These are phyloP conservation scores for Andrena fulva DNA, from an alignment of 2,888 invertebrate species.

Conservation along the genomic window DNA sequence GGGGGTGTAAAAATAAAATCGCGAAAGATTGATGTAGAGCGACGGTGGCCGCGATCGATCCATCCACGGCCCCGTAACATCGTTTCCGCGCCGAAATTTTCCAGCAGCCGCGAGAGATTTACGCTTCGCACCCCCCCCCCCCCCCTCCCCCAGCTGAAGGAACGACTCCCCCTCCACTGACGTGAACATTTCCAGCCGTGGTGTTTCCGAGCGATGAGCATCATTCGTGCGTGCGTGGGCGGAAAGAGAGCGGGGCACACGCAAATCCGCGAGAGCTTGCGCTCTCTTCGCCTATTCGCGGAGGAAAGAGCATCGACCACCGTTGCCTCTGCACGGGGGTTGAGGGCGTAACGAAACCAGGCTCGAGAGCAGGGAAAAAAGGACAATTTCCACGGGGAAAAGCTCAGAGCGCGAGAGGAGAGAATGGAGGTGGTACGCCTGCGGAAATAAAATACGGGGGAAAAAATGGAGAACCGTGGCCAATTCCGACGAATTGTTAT, in stretches of 20 bases:
- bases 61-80: constrained; percentile 34
- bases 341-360: constrained; percentile 57
- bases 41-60: constrained; percentile 26
- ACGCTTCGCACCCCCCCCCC: not conserved
- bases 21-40: constrained; percentile 37
- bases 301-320: constrained; percentile 58
- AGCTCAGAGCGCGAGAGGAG: constrained; percentile 64
- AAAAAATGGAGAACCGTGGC: constrained; percentile 35
- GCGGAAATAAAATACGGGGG: constrained; percentile 44
- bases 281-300: constrained; percentile 48
- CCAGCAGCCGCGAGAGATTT: not conserved
- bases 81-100: constrained; percentile 27
- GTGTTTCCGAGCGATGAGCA: constrained; percentile 33
- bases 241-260: constrained; percentile 31
- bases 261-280: constrained; percentile 59
- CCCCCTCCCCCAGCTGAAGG: not conserved
- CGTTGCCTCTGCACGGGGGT: constrained; percentile 10
- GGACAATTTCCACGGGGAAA: constrained; percentile 62
- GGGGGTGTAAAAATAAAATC: constrained; percentile 25
- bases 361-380: constrained; percentile 19
- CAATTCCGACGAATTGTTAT: constrained; percentile 67
- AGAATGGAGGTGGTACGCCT: constrained; percentile 59
- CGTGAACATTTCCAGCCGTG: constrained; percentile 33
- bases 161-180: constrained; percentile 6
- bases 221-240: constrained; percentile 34